Evolutionary conservation across 2,113 vertebrate genomes (phyloP), one percentile per base, ranked within the genome.

Genomic region (Lichenostomus cassidix): DNA sequence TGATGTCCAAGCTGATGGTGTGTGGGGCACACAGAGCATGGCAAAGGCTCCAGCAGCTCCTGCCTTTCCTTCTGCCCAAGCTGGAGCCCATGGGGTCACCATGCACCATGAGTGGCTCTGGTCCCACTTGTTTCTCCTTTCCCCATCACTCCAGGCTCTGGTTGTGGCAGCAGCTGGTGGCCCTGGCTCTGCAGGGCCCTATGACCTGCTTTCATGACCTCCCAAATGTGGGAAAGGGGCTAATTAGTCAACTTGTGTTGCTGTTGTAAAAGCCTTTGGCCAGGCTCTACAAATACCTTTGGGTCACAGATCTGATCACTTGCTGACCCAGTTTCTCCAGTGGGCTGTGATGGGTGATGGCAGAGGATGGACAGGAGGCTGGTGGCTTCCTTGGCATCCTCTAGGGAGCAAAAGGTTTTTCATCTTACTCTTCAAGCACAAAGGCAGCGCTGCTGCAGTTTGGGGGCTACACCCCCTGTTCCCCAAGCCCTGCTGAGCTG

Each of bases 51-150:
- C 5, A 3, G 31, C 42, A 49, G 71, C 18, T 62, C 55, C 56
- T 47, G 41, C 47, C n/a, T 49, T 29, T 46, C 11, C 70, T 55
- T 60, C 41, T 41, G 55, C 41, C 41, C 21, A 12, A 6, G 29
- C 22, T 19, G 35, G 41, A 63, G 42, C 22, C 22, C 41, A 11
- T 9, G 64, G 42, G 42, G 44, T 80, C 42, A 52, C 50, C 27
- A 0, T 3, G 29, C 15, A 3, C 23, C 0, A 22, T 29, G 2
- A 35, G 65, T 13, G 13, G 41, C 49, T 56, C 41, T 9, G 29
- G 7, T 5, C 41, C 35, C 16, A 9, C 31, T 64, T 49, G 31
- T 15, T 35, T 46, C 17, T 69, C 46, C 20, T 63, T n/a, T 47
- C 41, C 65, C 3, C 0, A 2, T 39, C 49, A 25, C 20, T 31